Evolutionary conservation across 23 tunicate species (phyloP).

Genomic region (Ciona savignyi): DNA sequence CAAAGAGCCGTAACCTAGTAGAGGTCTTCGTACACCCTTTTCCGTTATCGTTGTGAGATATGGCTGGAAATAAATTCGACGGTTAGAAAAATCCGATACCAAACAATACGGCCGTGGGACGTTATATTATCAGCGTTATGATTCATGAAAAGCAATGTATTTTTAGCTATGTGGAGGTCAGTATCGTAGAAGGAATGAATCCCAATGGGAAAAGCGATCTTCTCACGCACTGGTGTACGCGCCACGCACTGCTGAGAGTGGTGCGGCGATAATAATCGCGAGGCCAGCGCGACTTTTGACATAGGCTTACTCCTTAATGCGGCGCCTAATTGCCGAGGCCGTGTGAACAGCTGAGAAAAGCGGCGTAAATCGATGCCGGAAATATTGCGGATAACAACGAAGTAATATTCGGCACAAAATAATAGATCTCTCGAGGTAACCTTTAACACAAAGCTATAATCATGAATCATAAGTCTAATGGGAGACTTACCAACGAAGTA

Average conservation of each 20-base stretch:
- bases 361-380: too few relatives aligned
- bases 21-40: slow-evolving; percentile 18
- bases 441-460: too few relatives aligned
- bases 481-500: slow-evolving; percentile 65
- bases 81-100: too few relatives aligned
- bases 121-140: too few relatives aligned
- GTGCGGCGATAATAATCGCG: neutral
- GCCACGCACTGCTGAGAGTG: neutral
- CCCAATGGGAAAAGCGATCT: neutral
- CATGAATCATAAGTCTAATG: too few relatives aligned
- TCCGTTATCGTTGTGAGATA: neutral
- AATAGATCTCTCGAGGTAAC: too few relatives aligned
- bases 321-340: neutral
- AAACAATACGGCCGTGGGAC: too few relatives aligned
- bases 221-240: neutral
- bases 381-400: too few relatives aligned
- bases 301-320: neutral
- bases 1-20: slow-evolving; percentile 26
- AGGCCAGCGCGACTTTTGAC: neutral
- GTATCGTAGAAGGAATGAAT: too few relatives aligned
- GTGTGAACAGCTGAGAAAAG: neutral
- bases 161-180: too few relatives aligned
- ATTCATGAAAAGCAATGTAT: too few relatives aligned
- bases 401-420: too few relatives aligned
- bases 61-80: slow-evolving; percentile 20